Evolutionary conservation across 2,888 invertebrate species (phyloP).

Genomic region (Oxycera nigricornis): DNA sequence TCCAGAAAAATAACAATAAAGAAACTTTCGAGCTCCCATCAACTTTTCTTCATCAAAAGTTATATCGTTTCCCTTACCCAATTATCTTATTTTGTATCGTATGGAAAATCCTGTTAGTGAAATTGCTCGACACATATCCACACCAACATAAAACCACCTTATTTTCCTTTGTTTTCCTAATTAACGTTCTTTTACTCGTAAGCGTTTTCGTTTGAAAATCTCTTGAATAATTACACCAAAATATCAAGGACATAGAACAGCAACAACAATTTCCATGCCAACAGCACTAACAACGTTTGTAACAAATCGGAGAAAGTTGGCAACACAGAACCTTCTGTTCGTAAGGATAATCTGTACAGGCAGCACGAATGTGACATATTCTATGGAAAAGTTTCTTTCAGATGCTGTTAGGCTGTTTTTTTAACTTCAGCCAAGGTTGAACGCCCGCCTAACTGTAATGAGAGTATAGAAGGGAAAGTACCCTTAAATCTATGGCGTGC

Average conservation of each 20-base stretch:
- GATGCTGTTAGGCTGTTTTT: background rate
- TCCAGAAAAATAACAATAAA: background rate
- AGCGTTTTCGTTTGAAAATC: background rate
- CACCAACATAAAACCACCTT: conserved; percentile 5
- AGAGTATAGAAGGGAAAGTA: background rate
- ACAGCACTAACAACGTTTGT: background rate
- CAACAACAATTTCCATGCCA: background rate
- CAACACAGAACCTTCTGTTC: background rate
- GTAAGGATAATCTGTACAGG: background rate
- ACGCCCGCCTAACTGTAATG: background rate
- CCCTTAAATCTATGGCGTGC: background rate
- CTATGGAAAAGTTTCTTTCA: background rate
- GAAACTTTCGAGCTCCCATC: background rate
- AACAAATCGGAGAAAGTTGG: background rate
- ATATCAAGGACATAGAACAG: background rate
- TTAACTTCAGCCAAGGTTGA: background rate
- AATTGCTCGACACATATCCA: background rate
- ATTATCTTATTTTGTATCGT: background rate
- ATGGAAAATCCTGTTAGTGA: background rate
- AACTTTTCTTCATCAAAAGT: background rate
- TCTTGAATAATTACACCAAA: conserved; percentile 12
- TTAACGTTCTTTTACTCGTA: conserved; percentile 20
- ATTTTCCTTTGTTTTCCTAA: conserved; percentile 12
- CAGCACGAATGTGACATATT: background rate
- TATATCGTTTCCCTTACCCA: background rate